Base-by-base conservation (phyloP, 2,797 vertebrate species). In the Eulemur rubriventer region DNA sequence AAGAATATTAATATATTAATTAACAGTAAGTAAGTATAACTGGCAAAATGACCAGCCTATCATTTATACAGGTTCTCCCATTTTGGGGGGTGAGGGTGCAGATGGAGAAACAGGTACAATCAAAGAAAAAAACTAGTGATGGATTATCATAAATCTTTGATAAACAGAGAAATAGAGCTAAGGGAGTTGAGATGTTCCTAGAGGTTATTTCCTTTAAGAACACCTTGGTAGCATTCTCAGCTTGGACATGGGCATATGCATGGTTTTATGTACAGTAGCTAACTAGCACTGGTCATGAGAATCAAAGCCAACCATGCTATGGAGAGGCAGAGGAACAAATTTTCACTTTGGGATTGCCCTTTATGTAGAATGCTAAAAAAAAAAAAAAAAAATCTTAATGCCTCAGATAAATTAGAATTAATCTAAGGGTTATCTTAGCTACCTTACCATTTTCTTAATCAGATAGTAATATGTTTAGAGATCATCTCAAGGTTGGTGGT, bases 311-410 rank as follows among this genome's bases (percentile, higher is more conserved):
- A 50, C 4, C 18, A 24, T 69, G 50, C 41, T 20, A 1, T 50
- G 28, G 33, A 87, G n/a, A 76, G 59, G 20, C 35, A 57, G 46
- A 50, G 30, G 70, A 87, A 95, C 9, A 69, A n/a, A 55, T 95
- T 91, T 83, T 96, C 33, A 72, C 35, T 81, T 91, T 67, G 48
- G 24, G 73, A 78, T 90, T 84, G 55, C 67, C 63, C n/a, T 95
- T 94, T 94, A 48, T 48, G 48, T 48, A 48, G 48, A 48, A 48
- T 48, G 12, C 48, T 48, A 14, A 48, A 30, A 30, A 61, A 59
- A 57, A 24, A 57, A 57, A 57, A 59, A 16, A 20, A n/a, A n/a
- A 65, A n/a, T 13, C 55, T 33, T 78, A 55, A 43, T 75, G 46
- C 4, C 17, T 30, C 2, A 2, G 35, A 84, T 63, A 89, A 63